Base-by-base conservation (phyloP, 2,797 vertebrate species). In the Spheniscus humboldti region DNA sequence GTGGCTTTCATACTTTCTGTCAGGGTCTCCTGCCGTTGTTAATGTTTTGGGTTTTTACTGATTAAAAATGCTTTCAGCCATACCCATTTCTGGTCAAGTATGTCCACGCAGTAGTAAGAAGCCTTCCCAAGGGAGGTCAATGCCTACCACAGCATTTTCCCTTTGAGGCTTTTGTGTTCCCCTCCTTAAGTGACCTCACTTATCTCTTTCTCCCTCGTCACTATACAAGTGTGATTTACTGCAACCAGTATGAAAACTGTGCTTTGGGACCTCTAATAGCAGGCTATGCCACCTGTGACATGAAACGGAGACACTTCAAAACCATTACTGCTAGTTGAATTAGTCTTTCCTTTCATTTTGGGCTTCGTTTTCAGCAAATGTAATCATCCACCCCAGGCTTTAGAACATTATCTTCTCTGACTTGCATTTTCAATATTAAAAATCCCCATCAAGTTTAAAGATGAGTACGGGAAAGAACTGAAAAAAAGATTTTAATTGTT, bases 351-450 rank as follows among this genome's bases (percentile, higher is more conserved):
- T 57, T 92, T 93, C 52, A 68, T 93, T 91, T 79, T 75, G 27
- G 84, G 45, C 37, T 90, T 93, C 18, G 41, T 79, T 96, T 96
- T 94, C 79, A 90, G 73, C 14, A 89, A 90, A 74, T 45, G 53
- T 64, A 74, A 82, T 82, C 5, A 87, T 57, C 59, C n/a, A 82
- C 53, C 64, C 19, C 28, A 74, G 60, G 53, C 50, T 86, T 80
- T 53, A 85, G 53, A 95, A 91, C 30, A 63, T 35, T 60, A 91
- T 45, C 16, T 72, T 67, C 35, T 85, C 64, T 33, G 57, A 69
- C 76, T 81, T 55, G 23, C 43, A 69, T 79, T 91, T 88, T 84
- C 41, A 22, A 56, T 52, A 52, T 69, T 52, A 69, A 52, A 69
- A 69, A 52, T 37, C 27, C 13, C 35, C 48, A 23, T 52, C 27